phyloP scores from a whole-genome alignment of 2,113 vertebrate genomes.

The Paracanthobrama guichenoti region DNA sequence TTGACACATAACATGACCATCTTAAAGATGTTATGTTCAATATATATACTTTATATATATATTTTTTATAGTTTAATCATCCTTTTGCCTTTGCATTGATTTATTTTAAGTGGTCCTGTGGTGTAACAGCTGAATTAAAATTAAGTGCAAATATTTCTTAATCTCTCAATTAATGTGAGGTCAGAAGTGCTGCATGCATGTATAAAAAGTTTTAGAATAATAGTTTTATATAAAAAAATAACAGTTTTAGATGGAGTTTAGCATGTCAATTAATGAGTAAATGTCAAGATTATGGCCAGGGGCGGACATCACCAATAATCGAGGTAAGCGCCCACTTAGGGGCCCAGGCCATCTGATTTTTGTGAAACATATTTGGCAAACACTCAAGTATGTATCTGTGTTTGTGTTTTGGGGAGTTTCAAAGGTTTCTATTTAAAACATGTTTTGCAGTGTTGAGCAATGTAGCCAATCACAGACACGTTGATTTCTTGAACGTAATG shows the following conservation, averaged over 20 bases:
- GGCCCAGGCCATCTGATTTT: too few species aligned
- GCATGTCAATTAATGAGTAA: neutral
- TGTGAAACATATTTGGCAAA: too few species aligned
- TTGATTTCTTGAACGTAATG: too few species aligned
- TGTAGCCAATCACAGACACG: too few species aligned
- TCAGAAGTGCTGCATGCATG: neutral
- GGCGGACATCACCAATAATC: too few species aligned
- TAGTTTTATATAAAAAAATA: neutral
- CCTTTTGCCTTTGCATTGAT: neutral
- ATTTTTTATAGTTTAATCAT: neutral
- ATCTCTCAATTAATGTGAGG: neutral
- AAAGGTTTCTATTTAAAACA: too few species aligned
- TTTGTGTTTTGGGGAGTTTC: too few species aligned
- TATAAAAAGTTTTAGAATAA: neutral
- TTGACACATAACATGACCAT: neutral
- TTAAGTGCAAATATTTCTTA: neutral
- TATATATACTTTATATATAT: too few species aligned
- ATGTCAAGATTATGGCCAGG: neutral
- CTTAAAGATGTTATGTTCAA: neutral
- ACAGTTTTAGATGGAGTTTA: neutral
- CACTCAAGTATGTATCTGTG: too few species aligned
- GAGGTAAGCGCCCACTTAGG: too few species aligned
- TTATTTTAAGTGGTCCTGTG: neutral
- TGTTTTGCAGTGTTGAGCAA: too few species aligned
- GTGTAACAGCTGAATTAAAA: neutral